Conservation (phyloP, 2,797 vertebrate genomes). For the Pygocentrus nattereri region DNA sequence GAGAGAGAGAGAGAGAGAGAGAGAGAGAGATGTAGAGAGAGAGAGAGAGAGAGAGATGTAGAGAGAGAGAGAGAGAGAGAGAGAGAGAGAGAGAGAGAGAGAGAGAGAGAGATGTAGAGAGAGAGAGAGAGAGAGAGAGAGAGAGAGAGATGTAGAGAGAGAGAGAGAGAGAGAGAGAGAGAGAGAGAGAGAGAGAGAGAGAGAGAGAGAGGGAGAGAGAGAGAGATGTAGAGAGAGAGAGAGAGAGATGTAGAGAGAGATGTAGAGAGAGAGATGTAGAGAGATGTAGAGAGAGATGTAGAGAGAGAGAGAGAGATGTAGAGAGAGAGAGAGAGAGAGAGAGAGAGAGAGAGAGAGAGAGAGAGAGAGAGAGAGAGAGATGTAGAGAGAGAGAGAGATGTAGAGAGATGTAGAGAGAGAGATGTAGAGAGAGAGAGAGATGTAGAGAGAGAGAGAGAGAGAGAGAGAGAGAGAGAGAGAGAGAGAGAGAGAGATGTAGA, state of each 20-base stretch:
- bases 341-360: background rate
- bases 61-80: background rate
- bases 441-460: too few relatives aligned
- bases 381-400: too few relatives aligned
- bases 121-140: too few relatives aligned
- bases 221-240: background rate
- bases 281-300: too few relatives aligned
- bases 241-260: slow-evolving; percentile 77
- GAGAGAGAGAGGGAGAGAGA: background rate
- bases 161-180: background rate
- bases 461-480: too few relatives aligned
- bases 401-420: background rate
- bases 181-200: background rate
- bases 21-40: background rate
- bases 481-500: too few relatives aligned
- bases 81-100: slow-evolving; percentile 7
- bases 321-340: slow-evolving; percentile 67
- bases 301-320: background rate
- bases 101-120: slow-evolving; percentile 47
- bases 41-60: slow-evolving; percentile 65
- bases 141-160: slow-evolving; percentile 64
- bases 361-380: background rate
- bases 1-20: background rate
- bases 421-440: too few relatives aligned
- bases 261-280: slow-evolving; percentile 52